phyloP scores from a whole-genome alignment of 2,888 invertebrate genomes.

The Archips xylosteana region DNA sequence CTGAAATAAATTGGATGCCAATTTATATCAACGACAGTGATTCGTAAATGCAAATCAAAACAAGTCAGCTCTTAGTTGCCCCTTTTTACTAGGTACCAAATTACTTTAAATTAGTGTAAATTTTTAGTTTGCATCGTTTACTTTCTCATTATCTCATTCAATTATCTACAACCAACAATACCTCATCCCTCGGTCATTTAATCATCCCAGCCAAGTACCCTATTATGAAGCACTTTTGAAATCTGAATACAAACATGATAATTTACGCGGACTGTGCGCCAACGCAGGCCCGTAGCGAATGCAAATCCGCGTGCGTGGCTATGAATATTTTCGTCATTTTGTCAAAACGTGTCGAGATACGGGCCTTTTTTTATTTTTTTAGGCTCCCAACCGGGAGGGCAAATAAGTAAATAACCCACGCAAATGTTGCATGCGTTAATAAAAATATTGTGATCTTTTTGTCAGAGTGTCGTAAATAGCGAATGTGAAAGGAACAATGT shows the following conservation, averaged over 20 bases:
- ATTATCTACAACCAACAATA: neutral
- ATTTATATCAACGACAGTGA: neutral
- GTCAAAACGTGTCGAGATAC: slow-evolving; percentile 46
- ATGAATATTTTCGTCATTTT: slow-evolving; percentile 63
- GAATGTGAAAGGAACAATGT: neutral
- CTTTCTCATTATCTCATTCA: neutral
- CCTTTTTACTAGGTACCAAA: too few species aligned
- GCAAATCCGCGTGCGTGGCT: slow-evolving; percentile 60
- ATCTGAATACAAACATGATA: slow-evolving; percentile 47
- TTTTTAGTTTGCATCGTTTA: too few species aligned
- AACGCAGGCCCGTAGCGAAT: slow-evolving; percentile 48
- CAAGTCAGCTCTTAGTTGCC: too few species aligned
- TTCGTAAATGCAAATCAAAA: too few species aligned
- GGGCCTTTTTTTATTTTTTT: slow-evolving; percentile 43
- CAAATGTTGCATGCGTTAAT: slow-evolving; percentile 20
- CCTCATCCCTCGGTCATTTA: neutral
- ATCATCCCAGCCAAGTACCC: slow-evolving; percentile 4
- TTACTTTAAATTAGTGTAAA: too few species aligned
- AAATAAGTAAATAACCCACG: slow-evolving; percentile 30
- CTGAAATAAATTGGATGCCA: neutral
- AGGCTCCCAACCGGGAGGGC: slow-evolving; percentile 3
- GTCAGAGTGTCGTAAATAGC: neutral
- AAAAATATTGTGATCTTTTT: slow-evolving; percentile 7
- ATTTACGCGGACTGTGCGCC: slow-evolving; percentile 48
- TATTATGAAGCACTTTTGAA: slow-evolving; percentile 30